Conservation (phyloP, 1,140 invertebrate genomes). For the Andrena cerasifolii region DNA sequence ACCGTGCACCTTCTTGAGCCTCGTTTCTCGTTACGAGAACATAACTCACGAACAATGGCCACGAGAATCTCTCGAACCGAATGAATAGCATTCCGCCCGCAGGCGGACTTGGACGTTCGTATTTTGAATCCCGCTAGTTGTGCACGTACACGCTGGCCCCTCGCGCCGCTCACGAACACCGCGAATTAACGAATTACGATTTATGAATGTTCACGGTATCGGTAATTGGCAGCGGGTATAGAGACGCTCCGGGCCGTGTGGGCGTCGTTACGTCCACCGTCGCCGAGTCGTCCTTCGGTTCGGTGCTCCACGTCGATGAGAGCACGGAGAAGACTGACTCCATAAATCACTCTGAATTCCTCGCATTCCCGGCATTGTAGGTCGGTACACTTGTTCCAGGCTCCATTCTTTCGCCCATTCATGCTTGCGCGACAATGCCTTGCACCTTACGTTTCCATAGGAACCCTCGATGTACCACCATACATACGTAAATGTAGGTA, state of each 20-base stretch:
- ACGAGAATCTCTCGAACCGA: conserved; percentile 55
- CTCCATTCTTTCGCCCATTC: conserved; percentile 74
- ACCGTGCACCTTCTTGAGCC: conserved; percentile 37
- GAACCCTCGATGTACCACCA: conserved; percentile 28
- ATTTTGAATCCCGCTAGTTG: conserved; percentile 60
- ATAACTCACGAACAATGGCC: conserved; percentile 68
- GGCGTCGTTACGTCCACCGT: conserved; percentile 27
- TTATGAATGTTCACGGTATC: conserved; percentile 64
- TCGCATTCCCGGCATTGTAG: conserved; percentile 72
- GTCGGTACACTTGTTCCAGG: conserved; percentile 77
- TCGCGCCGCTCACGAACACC: conserved; percentile 34
- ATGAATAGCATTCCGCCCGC: conserved; percentile 61
- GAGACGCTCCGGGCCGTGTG: conserved; percentile 44
- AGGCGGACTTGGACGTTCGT: conserved; percentile 59
- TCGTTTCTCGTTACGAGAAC: conserved; percentile 66
- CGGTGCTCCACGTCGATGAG: conserved; percentile 24
- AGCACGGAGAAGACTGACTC: conserved; percentile 33
- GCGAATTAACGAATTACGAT: conserved; percentile 70
- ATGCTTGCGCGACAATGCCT: conserved; percentile 74
- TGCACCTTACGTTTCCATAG: conserved; percentile 77
- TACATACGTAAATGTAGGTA: no score
- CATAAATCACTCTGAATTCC: conserved; percentile 76
- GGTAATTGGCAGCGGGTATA: conserved; percentile 65
- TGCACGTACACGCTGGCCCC: conserved; percentile 13
- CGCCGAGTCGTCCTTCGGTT: conserved; percentile 1